Evolutionary conservation across 2,797 vertebrate genomes (phyloP).

Genomic region (Choloepus didactylus): DNA sequence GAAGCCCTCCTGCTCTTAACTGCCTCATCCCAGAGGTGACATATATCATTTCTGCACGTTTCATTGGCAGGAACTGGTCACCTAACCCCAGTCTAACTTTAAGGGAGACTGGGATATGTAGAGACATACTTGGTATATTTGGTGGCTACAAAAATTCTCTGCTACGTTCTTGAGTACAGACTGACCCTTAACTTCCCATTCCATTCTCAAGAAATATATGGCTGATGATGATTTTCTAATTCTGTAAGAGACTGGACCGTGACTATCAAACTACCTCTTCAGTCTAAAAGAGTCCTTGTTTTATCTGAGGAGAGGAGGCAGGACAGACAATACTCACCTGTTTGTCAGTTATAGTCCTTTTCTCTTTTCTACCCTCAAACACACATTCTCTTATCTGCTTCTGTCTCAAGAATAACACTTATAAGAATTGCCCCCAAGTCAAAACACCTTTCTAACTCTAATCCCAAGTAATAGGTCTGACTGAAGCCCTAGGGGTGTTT

Average conservation of each 20-base stretch:
- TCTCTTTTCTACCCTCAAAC: neutral
- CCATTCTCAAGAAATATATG: neutral
- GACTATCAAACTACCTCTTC: neutral
- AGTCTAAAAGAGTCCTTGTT: neutral
- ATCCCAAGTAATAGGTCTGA: neutral
- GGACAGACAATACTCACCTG: neutral
- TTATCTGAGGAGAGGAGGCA: neutral
- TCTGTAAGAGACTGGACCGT: neutral
- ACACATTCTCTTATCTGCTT: neutral
- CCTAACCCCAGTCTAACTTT: neutral
- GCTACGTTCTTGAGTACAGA: neutral
- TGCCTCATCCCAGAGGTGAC: neutral
- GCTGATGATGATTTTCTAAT: slow-evolving; percentile 1
- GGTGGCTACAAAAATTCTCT: neutral
- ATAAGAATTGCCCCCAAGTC: neutral
- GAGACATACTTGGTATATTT: neutral
- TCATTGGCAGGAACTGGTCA: neutral
- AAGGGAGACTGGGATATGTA: neutral
- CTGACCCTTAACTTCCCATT: neutral
- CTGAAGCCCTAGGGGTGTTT: neutral
- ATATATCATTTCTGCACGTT: neutral
- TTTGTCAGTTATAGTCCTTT: neutral
- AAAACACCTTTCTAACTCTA: neutral
- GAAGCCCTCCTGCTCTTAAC: neutral
- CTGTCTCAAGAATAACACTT: neutral